Evolutionary conservation across 2,797 vertebrate genomes (phyloP).

Genomic region (Notolabrus celidotus): DNA sequence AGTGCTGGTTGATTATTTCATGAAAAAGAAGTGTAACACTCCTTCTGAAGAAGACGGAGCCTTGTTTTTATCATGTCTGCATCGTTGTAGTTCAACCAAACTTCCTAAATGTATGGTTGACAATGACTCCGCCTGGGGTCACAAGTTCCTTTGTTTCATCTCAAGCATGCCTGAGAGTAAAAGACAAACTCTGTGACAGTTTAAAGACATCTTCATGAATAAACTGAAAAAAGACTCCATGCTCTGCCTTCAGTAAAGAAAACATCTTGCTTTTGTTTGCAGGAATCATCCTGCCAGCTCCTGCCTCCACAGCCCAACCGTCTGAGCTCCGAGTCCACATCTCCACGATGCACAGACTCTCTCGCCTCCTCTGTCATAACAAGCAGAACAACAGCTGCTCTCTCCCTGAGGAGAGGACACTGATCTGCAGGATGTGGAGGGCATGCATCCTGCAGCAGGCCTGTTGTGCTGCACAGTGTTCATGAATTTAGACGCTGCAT

Average conservation of each 20-base stretch:
- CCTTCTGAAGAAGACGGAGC: no score
- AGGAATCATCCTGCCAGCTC: constrained; percentile 2
- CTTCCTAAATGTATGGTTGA: no score
- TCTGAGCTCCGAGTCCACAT: neutral
- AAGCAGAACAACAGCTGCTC: constrained; percentile 9
- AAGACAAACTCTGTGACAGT: no score
- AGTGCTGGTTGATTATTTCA: no score
- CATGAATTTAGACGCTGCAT: neutral
- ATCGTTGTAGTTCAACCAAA: no score
- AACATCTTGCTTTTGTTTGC: neutral
- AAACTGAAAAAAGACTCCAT: no score
- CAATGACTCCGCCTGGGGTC: no score
- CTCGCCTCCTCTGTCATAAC: neutral
- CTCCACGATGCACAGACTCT: neutral
- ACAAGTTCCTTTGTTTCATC: no score
- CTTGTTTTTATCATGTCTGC: no score
- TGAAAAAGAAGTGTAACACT: no score
- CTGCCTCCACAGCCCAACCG: neutral
- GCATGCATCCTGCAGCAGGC: neutral
- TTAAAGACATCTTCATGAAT: no score
- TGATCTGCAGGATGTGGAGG: neutral
- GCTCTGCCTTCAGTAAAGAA: neutral
- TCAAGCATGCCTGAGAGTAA: no score
- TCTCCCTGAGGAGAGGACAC: constrained; percentile 1
- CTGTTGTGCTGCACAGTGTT: neutral